Base-by-base conservation (phyloP, 1,140 invertebrate genomes). In the Hestina assimilis region DNA sequence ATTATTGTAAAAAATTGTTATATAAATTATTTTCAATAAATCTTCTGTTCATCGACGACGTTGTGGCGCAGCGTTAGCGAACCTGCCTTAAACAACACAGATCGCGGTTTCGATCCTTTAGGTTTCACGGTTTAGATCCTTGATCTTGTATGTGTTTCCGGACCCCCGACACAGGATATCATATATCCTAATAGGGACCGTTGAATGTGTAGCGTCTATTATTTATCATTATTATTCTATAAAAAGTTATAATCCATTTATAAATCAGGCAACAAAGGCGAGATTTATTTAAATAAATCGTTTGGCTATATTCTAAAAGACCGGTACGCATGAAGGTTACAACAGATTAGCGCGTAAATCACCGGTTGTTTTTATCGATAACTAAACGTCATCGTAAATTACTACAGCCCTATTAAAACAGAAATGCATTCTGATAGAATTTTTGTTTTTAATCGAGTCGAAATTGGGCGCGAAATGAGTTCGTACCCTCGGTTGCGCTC, bases 401-500 rank as follows among this genome's bases (percentile, higher is more conserved):
- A 65, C 58, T 63, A 61, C 73, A 63, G 31, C 75, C 67, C 75
- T 80, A 76, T 72, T 69, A 65, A 72, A 61, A 73, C 71, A 59
- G 62, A 64, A 79, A 74, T 79, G 81, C 81, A 78, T 77, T 79
- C 72, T 84, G 69, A 80, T 79, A 83, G 75, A 82, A 82, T 81
- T 84, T n/a, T 84, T 72, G 79, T 83, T 84, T 84, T 85, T 85
- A 85, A 85, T 85, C 82, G 77, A 79, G 66, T 69, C 76, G 65
- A 77, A 86, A 86, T 86, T 83, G 80, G 79, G 80, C 80, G 83
- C 77, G 83, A 82, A 86, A 86, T 83, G 75, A 86, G 70, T 72
- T 68, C 66, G 75, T 68, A 67, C 82, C 82, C 67, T 50, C 57
- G 57, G 62, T 41, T 56, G 58, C 48, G 57, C 58, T 66, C 58